phyloP scores from a whole-genome alignment of 2,888 invertebrate species.

The Machimus rusticus region DNA sequence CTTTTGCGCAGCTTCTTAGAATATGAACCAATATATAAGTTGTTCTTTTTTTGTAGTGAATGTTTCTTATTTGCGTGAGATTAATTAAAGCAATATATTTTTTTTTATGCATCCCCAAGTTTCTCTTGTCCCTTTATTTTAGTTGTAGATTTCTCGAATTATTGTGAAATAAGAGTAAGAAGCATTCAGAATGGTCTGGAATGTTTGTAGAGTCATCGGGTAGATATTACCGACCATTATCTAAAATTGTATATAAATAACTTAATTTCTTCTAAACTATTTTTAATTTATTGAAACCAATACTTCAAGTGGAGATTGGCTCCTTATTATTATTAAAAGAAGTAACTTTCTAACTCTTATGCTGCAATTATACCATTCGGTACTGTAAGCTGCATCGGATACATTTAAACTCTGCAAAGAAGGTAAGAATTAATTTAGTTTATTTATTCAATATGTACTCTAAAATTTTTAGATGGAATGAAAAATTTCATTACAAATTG shows the following conservation, averaged over 20 bases:
- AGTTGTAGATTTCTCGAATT: constrained; percentile 50
- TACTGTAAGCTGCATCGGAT: constrained; percentile 56
- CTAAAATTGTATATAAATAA: constrained; percentile 43
- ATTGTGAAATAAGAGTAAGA: constrained; percentile 60
- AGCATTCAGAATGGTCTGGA: constrained; percentile 58
- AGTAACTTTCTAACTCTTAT: constrained; percentile 53
- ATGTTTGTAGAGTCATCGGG: constrained; percentile 55
- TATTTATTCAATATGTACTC: no score
- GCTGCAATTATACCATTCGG: constrained; percentile 56
- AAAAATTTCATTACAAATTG: no score
- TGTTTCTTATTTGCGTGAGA: no score
- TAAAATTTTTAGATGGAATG: no score
- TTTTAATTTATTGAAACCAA: constrained; percentile 8
- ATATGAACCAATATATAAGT: no score
- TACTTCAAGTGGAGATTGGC: constrained; percentile 57
- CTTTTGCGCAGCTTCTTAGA: no score
- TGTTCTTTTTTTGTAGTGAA: no score
- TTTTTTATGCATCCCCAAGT: neutral
- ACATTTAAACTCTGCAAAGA: constrained; percentile 54
- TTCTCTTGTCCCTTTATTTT: neutral
- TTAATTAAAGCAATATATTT: no score
- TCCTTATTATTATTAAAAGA: constrained; percentile 55
- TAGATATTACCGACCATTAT: constrained; percentile 54
- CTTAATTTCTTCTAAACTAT: neutral
- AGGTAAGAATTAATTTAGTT: neutral